Evolutionary conservation across 2,113 vertebrate genomes (phyloP).

Genomic region (Silurus asotus): DNA sequence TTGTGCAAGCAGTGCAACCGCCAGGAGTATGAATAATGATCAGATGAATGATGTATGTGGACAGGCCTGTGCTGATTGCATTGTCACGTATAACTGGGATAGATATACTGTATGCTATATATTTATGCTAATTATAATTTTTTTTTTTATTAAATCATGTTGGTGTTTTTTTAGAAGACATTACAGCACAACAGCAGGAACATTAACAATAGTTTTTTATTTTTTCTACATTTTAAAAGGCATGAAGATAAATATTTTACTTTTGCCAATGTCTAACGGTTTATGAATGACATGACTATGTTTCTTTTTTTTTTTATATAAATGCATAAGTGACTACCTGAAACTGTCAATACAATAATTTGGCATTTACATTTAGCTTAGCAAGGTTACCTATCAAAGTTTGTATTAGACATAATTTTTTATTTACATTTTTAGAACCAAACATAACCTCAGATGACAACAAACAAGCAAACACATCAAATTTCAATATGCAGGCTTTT

Average conservation of each 20-base stretch:
- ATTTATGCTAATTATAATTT: neutral
- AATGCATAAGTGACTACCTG: neutral
- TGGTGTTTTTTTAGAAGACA: neutral
- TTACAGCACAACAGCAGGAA: neutral
- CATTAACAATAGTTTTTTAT: neutral
- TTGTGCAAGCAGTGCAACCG: neutral
- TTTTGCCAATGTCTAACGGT: too few relatives aligned
- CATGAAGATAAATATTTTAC: neutral
- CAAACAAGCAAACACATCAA: neutral
- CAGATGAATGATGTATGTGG: neutral
- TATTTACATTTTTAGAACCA: too few relatives aligned
- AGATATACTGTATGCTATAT: neutral
- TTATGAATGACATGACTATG: too few relatives aligned
- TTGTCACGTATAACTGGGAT: neutral
- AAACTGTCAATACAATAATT: neutral
- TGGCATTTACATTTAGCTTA: neutral
- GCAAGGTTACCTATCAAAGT: neutral
- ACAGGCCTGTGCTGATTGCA: neutral
- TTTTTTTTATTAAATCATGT: neutral
- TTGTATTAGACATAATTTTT: neutral
- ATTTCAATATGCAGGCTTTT: too few relatives aligned
- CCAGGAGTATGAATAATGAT: slow-evolving; percentile 5
- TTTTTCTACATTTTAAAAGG: neutral
- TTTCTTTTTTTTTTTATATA: too few relatives aligned
- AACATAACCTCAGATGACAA: neutral